Evolutionary conservation across 2,797 vertebrate species (phyloP).

Genomic region (Sphenopsis melanotis): DNA sequence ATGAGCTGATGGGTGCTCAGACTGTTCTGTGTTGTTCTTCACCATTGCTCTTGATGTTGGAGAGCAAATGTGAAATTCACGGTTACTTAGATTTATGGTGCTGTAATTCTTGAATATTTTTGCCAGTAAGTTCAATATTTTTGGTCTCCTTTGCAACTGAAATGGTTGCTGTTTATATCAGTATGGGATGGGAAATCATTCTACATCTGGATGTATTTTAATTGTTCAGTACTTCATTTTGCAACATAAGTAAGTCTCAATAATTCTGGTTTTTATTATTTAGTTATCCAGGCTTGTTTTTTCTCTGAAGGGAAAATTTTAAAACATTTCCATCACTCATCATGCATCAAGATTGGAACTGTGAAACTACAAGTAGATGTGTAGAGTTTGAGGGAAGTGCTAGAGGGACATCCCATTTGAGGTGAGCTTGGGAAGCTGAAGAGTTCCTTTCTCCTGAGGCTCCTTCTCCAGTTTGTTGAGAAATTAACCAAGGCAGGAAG

Average conservation of each 20-base stretch:
- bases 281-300: neutral
- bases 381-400: neutral
- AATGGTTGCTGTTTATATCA: neutral
- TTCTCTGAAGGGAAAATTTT: neutral
- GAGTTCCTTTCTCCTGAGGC: neutral
- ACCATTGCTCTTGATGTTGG: neutral
- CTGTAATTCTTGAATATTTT: neutral
- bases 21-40: neutral
- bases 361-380: neutral
- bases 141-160: neutral
- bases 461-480: neutral
- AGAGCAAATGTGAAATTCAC: neutral
- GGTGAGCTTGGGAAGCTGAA: neutral
- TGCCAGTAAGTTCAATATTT: neutral
- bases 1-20: neutral
- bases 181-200: neutral
- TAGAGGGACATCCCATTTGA: neutral
- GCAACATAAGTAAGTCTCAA: neutral
- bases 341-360: neutral
- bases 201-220: neutral
- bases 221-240: neutral
- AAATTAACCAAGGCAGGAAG: neutral
- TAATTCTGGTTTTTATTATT: neutral
- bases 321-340: neutral
- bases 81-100: neutral